These are phyloP conservation scores for Drosophila pegasa DNA, from an alignment of 2,888 invertebrate species.

Conservation along the genomic window DNA sequence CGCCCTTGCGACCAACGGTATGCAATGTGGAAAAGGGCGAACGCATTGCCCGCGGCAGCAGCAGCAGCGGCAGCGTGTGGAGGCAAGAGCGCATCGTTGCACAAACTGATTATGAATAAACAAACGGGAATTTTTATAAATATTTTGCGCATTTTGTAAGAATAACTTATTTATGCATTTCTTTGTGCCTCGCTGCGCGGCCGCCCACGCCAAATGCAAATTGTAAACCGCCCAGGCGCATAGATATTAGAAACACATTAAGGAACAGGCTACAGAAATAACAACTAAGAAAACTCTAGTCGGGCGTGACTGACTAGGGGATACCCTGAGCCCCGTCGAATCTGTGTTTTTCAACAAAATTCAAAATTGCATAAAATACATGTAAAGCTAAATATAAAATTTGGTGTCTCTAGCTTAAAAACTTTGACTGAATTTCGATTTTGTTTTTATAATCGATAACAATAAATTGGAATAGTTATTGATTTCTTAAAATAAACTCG, in stretches of 20 bases:
- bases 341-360: too few relatives aligned
- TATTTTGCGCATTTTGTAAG: slow-evolving; percentile 57
- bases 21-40: slow-evolving; percentile 49
- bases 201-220: slow-evolving; percentile 10
- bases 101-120: slow-evolving; percentile 82
- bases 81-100: slow-evolving; percentile 58
- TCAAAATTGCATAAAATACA: too few relatives aligned
- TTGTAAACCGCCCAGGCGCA: slow-evolving; percentile 26
- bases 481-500: too few relatives aligned
- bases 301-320: too few relatives aligned
- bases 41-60: slow-evolving; percentile 29
- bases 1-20: slow-evolving; percentile 54
- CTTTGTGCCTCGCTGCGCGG: slow-evolving; percentile 59
- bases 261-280: not conserved
- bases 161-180: slow-evolving; percentile 66
- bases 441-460: too few relatives aligned
- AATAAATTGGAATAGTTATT: too few relatives aligned
- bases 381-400: too few relatives aligned
- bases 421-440: too few relatives aligned
- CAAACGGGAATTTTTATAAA: slow-evolving; percentile 74
- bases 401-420: too few relatives aligned
- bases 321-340: too few relatives aligned
- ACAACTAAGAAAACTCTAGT: not conserved
- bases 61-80: slow-evolving; percentile 4
- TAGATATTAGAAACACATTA: slow-evolving; percentile 47